Base-by-base conservation (phyloP, 2,797 vertebrate species). In the Pseudomugil gertrudae region DNA sequence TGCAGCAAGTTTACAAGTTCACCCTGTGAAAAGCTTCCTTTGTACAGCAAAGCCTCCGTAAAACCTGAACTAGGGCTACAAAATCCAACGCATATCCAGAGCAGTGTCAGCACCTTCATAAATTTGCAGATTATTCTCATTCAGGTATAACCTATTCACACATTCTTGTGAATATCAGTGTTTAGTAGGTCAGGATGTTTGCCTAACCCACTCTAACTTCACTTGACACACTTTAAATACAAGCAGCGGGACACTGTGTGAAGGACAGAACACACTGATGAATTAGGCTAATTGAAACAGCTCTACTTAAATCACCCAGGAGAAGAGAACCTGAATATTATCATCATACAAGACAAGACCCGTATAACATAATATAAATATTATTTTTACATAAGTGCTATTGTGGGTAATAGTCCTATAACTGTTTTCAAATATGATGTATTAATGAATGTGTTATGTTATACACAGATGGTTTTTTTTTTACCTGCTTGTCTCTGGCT, bases 231-330 rank as follows among this genome's bases (percentile, higher is more conserved):
- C 88, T 92, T 92, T 77, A 77, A 81, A 85, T 62, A 61, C 82
- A 87, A 81, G 88, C 87, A 88, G 74, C 23, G 79, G 85, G 85
- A 85, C 85, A 87, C 74, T 69, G 82, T 47, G 69, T 86, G 76
- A 85, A 86, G 87, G 88, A 85, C 84, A 48, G 86, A 81, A 82
- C 80, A 70, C 69, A 55, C 83, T 89, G 74, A 83, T 84, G 83
- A 93, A 93, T 80, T 90, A 79, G 91, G 92, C 90, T 93, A 92
- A 93, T 91, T 91, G 84, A 84, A 90, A 76, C 81, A 83, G 86
- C 83, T 90, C 86, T 65, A 72, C 84, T 86, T 85, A 80, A 84
- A 81, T 75, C 91, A 92, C 90, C 90, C 83, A 62, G 84, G 87
- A 86, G 75, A 86, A 85, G 87, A 86, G 75, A 86, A 76, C 75